Base-by-base conservation (phyloP, 1,140 invertebrate genomes). In the Parapsyche elsis region DNA sequence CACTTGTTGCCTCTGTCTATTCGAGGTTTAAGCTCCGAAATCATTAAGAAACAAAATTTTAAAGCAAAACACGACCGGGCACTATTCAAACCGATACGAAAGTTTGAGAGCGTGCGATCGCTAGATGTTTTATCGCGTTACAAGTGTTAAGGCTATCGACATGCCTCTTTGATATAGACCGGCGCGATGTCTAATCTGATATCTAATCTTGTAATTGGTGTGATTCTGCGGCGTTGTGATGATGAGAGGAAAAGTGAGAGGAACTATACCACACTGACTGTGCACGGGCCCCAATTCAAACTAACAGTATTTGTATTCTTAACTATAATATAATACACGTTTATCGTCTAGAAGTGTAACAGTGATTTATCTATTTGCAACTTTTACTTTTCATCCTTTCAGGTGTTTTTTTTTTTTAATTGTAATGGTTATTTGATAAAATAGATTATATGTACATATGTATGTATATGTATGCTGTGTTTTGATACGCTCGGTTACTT, bases 131-230 rank as follows among this genome's bases (percentile, higher is more conserved):
- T 75, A 75, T 75, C 73, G 44, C 38, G 23, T 45, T 46, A 59
- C 53, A 38, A 75, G 73, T 59, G 46, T 78, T 71, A 59, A 53
- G 64, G 61, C 45, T 78, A 78, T 78, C 67, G 76, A 78, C 76
- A 78, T 78, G 64, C 30, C 59, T 78, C 57, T 79, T 79, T 71
- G 67, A 73, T 77, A 73, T 79, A 16, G 24, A 61, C 78, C 76
- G 64, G 64, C 57, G 64, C 57, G 49, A 0, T 57, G 67, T 71
- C 70, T 79, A 73, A 79, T 79, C 78, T 74, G 78, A 71, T 74
- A 71, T 73, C 71, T 79, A 61, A 79, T 79, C 78, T 61, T 79
- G 78, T 79, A 79, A 79, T 79, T 79, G 78, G 78, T 71, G 75
- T 57, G 59, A 53, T 64, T 61, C 49, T 53, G 53, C 23, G 14